phyloP scores from a whole-genome alignment of 53 echinoderm and acorn worm species.

The Holothuria scabra region DNA sequence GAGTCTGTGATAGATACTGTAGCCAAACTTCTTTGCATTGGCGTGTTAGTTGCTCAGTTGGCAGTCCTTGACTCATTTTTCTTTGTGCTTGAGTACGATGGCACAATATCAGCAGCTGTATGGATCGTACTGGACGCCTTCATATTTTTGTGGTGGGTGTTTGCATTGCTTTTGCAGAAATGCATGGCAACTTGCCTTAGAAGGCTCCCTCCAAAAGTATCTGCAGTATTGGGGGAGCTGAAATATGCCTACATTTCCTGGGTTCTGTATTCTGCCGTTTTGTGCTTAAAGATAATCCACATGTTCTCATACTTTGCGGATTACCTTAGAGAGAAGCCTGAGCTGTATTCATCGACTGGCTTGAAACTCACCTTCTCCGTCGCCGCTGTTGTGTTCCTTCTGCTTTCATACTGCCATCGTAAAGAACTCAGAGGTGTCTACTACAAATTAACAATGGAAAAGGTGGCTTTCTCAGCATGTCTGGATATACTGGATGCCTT shows the following conservation, averaged over 20 bases:
- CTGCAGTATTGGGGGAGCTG: slow-evolving; percentile 53
- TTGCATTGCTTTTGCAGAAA: background rate
- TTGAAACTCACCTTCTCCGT: slow-evolving; percentile 76
- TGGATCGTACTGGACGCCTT: slow-evolving; percentile 29
- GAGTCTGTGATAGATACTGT: slow-evolving; percentile 33
- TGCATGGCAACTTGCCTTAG: slow-evolving; percentile 23
- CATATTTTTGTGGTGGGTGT: slow-evolving; percentile 12
- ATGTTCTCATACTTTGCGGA: slow-evolving; percentile 79
- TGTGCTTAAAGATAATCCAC: slow-evolving; percentile 68
- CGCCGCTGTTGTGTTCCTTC: slow-evolving; percentile 69
- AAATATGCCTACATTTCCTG: slow-evolving; percentile 74
- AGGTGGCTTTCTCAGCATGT: slow-evolving; percentile 66
- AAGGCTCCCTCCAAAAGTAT: slow-evolving; percentile 11
- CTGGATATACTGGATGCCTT: slow-evolving; percentile 76
- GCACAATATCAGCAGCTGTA: background rate
- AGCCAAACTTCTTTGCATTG: slow-evolving; percentile 56
- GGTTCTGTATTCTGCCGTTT: slow-evolving; percentile 65
- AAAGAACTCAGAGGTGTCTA: slow-evolving; percentile 65
- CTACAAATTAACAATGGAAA: slow-evolving; percentile 73
- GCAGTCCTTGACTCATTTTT: slow-evolving; percentile 55
- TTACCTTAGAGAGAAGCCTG: slow-evolving; percentile 5
- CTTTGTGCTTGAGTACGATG: slow-evolving; percentile 30
- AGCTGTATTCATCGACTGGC: slow-evolving; percentile 66
- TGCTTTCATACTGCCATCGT: slow-evolving; percentile 78
- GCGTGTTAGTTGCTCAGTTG: slow-evolving; percentile 54